Conservation (phyloP, 1,140 invertebrate species). For the Kradibia gibbosae region DNA sequence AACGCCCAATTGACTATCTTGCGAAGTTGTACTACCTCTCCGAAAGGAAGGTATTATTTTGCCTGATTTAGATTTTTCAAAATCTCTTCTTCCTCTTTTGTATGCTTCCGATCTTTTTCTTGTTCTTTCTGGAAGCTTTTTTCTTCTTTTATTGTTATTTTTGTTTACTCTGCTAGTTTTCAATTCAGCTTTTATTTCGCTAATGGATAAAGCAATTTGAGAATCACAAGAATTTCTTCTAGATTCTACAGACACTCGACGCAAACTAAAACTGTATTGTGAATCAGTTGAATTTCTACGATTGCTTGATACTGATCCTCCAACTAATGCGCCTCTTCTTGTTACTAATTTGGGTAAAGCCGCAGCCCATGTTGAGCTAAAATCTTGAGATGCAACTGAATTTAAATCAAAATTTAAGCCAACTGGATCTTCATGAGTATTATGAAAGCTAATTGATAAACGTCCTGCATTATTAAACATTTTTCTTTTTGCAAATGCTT, state of each 20-base stretch:
- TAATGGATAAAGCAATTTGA: constrained; percentile 86
- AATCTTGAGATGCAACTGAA: constrained; percentile 82
- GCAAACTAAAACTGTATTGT: constrained; percentile 85
- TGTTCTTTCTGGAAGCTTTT: constrained; percentile 44
- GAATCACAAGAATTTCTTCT: constrained; percentile 88
- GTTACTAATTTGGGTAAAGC: constrained; percentile 89
- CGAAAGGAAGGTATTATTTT: constrained; percentile 72
- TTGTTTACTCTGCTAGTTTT: constrained; percentile 73
- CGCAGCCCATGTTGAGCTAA: constrained; percentile 89
- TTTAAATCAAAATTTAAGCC: constrained; percentile 90
- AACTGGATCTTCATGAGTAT: constrained; percentile 90
- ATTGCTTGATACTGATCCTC: constrained; percentile 76
- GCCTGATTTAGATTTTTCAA: constrained; percentile 65
- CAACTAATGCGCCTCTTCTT: constrained; percentile 83
- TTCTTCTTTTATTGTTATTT: constrained; percentile 53
- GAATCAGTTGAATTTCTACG: constrained; percentile 80
- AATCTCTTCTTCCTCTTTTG: constrained; percentile 59
- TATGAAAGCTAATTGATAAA: constrained; percentile 89
- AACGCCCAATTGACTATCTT: constrained; percentile 81
- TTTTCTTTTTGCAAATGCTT: constrained; percentile 90
- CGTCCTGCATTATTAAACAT: constrained; percentile 86
- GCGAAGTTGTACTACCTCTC: constrained; percentile 83
- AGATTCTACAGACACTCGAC: constrained; percentile 86
- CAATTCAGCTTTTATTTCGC: constrained; percentile 80
- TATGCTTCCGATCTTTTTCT: constrained; percentile 53